A percentile compares a stretch with the other conserved stretches of the same genome.
Evolutionary conservation across 2,888 invertebrate species (phyloP).

Genomic region (Hymenopus coronatus): DNA sequence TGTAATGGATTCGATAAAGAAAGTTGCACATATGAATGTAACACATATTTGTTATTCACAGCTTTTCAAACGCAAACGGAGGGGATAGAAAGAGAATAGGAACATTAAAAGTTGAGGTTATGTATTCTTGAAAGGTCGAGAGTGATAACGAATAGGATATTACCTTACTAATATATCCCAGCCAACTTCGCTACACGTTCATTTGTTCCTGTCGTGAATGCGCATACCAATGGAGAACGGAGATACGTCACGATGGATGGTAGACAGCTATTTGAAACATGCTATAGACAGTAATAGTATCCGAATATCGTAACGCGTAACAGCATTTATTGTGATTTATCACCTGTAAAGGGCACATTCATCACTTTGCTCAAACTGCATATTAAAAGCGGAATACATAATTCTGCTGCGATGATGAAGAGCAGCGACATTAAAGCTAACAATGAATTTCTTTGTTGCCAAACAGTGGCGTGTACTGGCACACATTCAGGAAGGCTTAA

Average conservation of each 20-base stretch:
- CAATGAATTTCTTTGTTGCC: not conserved
- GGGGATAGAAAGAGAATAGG: no score
- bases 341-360: not conserved
- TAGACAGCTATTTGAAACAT: not conserved
- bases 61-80: no score
- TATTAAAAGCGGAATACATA: not conserved
- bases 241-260: not conserved
- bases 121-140: not conserved
- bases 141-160: not conserved
- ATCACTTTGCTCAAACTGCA: not conserved
- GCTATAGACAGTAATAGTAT: not conserved
- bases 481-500: not conserved
- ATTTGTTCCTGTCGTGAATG: not conserved
- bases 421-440: not conserved
- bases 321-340: not conserved
- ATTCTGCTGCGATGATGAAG: not conserved
- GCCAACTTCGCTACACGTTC: not conserved
- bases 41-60: no score
- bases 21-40: no score
- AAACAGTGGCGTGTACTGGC: not conserved
- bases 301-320: not conserved
- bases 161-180: not conserved
- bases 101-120: no score
- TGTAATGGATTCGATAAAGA: no score
- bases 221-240: not conserved